These are phyloP conservation scores for Nomada hirtipes DNA, from an alignment of 2,888 invertebrate species.

Conservation along the genomic window DNA sequence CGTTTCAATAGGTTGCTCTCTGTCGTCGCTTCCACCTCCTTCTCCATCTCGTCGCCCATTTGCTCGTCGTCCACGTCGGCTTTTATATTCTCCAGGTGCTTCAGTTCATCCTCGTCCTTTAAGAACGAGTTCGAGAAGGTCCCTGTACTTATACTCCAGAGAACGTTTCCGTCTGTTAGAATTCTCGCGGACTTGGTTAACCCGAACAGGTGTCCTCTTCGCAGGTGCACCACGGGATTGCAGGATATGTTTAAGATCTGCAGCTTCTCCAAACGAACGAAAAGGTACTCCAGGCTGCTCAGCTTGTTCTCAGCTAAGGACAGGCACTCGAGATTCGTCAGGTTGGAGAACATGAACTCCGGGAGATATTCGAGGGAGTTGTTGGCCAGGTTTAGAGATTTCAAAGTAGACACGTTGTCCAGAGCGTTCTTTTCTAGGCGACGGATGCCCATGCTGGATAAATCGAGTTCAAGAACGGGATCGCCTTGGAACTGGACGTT, in stretches of 20 bases:
- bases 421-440: conserved; percentile 66
- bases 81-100: conserved; percentile 34
- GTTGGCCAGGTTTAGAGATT: conserved; percentile 65
- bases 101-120: conserved; percentile 59
- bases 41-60: conserved; percentile 7
- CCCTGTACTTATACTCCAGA: conserved; percentile 71
- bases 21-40: not conserved
- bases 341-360: conserved; percentile 69
- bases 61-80: conserved; percentile 17
- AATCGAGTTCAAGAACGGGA: conserved; percentile 49
- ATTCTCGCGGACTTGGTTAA: conserved; percentile 65
- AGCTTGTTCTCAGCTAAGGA: conserved; percentile 70
- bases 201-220: conserved; percentile 71
- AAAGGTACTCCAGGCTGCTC: conserved; percentile 60
- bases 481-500: conserved; percentile 39
- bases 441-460: conserved; percentile 62
- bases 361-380: conserved; percentile 69
- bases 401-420: conserved; percentile 56
- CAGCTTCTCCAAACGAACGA: conserved; percentile 72
- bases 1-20: not conserved
- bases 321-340: conserved; percentile 68
- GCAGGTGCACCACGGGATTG: conserved; percentile 68
- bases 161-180: conserved; percentile 62
- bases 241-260: conserved; percentile 69
- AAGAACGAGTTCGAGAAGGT: conserved; percentile 71